These are phyloP conservation scores for Xylota sylvarum DNA, from an alignment of 2,888 invertebrate species.

Conservation along the genomic window DNA sequence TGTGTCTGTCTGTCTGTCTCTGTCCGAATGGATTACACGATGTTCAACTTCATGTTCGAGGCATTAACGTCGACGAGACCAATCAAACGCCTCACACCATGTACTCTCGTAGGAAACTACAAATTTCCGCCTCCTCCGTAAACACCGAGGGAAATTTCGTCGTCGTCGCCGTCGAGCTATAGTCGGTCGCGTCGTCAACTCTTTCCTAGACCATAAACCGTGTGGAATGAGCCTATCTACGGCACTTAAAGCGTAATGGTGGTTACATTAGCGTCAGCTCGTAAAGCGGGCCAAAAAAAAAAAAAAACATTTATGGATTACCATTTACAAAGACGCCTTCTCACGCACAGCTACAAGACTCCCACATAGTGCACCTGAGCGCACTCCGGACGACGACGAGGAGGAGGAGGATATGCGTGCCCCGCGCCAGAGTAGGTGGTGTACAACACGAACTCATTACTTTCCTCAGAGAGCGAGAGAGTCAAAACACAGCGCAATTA, in stretches of 20 bases:
- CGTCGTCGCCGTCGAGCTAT: neutral
- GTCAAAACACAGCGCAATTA: too few relatives aligned
- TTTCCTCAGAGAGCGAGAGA: conserved; percentile 14
- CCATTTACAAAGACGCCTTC: conserved; percentile 44
- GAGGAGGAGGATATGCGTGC: conserved; percentile 46
- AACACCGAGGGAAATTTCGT: neutral
- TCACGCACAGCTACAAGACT: conserved; percentile 29
- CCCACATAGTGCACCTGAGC: conserved; percentile 64
- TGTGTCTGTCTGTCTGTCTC: conserved; percentile 13
- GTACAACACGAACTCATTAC: conserved; percentile 69
- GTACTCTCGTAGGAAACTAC: neutral
- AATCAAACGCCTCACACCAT: conserved; percentile 27
- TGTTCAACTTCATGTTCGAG: conserved; percentile 42
- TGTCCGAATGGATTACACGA: conserved; percentile 52
- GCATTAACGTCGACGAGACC: conserved; percentile 44
- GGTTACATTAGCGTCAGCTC: conserved; percentile 44
- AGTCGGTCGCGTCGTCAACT: neutral
- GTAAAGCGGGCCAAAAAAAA: conserved; percentile 21
- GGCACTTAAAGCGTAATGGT: conserved; percentile 30
- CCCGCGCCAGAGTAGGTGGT: conserved; percentile 52
- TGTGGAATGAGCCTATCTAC: conserved; percentile 5
- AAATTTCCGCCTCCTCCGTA: conserved; percentile 21
- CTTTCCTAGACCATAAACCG: conserved; percentile 4
- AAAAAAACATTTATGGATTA: conserved; percentile 24
- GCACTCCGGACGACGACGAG: conserved; percentile 4